phyloP scores from a whole-genome alignment of 2,113 vertebrate species.

The Elanoides forficatus region DNA sequence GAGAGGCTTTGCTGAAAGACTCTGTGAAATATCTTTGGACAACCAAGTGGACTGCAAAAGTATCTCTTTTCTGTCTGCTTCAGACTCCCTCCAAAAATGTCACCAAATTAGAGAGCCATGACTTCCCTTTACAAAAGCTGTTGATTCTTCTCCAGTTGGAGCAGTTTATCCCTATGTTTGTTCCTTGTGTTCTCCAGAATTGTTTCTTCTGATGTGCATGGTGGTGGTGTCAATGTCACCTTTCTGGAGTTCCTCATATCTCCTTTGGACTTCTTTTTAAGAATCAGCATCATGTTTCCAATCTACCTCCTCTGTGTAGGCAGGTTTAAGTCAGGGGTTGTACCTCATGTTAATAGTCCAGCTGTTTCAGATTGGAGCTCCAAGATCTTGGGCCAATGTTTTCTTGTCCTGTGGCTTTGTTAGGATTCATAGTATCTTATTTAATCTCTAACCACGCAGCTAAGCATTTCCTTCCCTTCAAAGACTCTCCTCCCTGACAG shows the following conservation, averaged over 20 bases:
- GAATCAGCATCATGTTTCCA: not conserved
- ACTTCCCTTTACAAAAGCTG: not conserved
- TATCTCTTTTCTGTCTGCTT: not conserved
- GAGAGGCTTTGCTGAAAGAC: not conserved
- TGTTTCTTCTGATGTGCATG: not conserved
- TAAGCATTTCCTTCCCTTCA: not conserved
- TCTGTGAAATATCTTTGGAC: not conserved
- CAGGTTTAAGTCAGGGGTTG: not conserved
- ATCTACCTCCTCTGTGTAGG: not conserved
- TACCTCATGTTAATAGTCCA: not conserved
- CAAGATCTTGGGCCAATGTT: not conserved
- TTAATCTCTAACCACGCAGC: not conserved
- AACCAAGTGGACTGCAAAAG: not conserved
- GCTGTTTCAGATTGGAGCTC: not conserved
- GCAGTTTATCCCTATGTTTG: not conserved
- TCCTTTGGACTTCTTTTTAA: not conserved
- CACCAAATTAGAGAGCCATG: not conserved
- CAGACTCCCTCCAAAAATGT: not conserved
- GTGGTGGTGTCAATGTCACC: not conserved
- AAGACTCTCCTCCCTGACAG: not conserved
- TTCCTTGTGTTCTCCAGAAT: not conserved
- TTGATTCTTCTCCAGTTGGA: not conserved
- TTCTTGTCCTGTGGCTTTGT: not conserved
- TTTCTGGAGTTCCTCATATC: not conserved
- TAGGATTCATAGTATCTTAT: not conserved